Conservation (phyloP, 2,113 vertebrate species). For the Ailurus styani region DNA sequence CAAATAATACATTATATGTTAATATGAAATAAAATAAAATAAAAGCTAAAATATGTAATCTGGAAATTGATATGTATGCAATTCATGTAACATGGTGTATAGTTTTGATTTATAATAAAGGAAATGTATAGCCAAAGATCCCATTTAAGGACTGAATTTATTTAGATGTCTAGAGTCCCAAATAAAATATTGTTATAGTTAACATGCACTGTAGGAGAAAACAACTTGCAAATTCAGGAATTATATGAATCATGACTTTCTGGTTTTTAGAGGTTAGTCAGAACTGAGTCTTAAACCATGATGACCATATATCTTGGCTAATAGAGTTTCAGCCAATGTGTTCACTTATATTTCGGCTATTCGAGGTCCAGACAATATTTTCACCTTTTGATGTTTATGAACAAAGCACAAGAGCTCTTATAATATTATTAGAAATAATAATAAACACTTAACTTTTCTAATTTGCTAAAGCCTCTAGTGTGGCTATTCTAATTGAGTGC, state of each 20-base stretch:
- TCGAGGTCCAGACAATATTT: background rate
- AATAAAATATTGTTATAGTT: slow-evolving; percentile 50
- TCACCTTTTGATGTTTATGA: slow-evolving; percentile 26
- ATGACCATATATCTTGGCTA: slow-evolving; percentile 7
- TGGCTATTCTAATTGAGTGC: background rate
- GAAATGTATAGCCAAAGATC: slow-evolving; percentile 44
- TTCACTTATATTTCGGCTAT: slow-evolving; percentile 15
- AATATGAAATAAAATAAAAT: too few species aligned
- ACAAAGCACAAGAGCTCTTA: background rate
- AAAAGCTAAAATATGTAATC: too few species aligned
- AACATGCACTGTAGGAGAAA: background rate
- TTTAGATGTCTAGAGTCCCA: slow-evolving; percentile 29
- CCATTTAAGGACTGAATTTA: slow-evolving; percentile 52
- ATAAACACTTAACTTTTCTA: background rate
- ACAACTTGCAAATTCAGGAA: slow-evolving; percentile 34
- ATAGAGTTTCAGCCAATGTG: background rate
- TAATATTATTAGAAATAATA: slow-evolving; percentile 1
- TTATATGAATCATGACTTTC: slow-evolving; percentile 8
- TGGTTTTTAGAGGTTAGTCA: slow-evolving; percentile 27
- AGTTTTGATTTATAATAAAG: slow-evolving; percentile 39
- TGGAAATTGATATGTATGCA: slow-evolving; percentile 10
- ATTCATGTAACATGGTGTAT: background rate
- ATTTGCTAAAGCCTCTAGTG: background rate
- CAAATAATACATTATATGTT: too few species aligned
- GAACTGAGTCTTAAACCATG: background rate